Percentiles rank a stretch among this genome's conserved stretches.
Evolutionary conservation across 2,113 vertebrate species (phyloP).

Genomic region (Nesospiza acunhae): DNA sequence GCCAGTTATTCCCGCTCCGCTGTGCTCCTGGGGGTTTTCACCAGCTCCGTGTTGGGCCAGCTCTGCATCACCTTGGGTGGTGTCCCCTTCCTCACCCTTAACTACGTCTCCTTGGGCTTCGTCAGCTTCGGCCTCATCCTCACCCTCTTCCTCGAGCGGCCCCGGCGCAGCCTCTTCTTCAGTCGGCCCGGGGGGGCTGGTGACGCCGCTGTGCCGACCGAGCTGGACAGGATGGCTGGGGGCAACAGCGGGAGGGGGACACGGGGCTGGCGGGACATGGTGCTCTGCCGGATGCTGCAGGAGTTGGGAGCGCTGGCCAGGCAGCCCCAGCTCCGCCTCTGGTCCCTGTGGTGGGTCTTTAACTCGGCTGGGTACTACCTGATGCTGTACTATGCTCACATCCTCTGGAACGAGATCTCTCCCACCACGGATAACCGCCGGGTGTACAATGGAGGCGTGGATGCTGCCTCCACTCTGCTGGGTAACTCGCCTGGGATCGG

Average conservation of each 20-base stretch:
- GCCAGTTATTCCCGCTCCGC: conserved; percentile 88
- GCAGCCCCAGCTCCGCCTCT: conserved; percentile 85
- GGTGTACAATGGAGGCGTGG: conserved; percentile 91
- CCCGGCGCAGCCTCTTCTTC: conserved; percentile 91
- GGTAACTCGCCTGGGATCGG: conserved; percentile 63
- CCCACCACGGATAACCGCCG: conserved; percentile 19
- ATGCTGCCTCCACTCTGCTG: conserved; percentile 89
- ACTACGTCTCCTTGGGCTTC: conserved; percentile 83
- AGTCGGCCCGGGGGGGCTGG: conserved; percentile 40
- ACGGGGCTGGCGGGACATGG: conserved; percentile 49
- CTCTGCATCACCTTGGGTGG: conserved; percentile 74
- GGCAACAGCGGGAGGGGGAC: accelerated
- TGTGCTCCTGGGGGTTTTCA: conserved; percentile 89
- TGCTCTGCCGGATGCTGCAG: conserved; percentile 80
- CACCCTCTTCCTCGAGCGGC: conserved; percentile 84
- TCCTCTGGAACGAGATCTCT: conserved; percentile 85
- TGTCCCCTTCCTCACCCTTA: conserved; percentile 73
- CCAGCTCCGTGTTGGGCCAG: conserved; percentile 91
- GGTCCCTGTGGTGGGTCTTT: conserved; percentile 96
- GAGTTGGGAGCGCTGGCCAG: conserved; percentile 70
- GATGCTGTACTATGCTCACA: conserved; percentile 89
- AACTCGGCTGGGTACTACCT: conserved; percentile 94
- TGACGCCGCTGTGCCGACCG: neutral
- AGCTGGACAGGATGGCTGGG: conserved; percentile 52
- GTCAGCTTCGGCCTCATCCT: conserved; percentile 83